Evolutionary conservation across 2,113 vertebrate species (phyloP).

Genomic region (Corythaeola cristata): DNA sequence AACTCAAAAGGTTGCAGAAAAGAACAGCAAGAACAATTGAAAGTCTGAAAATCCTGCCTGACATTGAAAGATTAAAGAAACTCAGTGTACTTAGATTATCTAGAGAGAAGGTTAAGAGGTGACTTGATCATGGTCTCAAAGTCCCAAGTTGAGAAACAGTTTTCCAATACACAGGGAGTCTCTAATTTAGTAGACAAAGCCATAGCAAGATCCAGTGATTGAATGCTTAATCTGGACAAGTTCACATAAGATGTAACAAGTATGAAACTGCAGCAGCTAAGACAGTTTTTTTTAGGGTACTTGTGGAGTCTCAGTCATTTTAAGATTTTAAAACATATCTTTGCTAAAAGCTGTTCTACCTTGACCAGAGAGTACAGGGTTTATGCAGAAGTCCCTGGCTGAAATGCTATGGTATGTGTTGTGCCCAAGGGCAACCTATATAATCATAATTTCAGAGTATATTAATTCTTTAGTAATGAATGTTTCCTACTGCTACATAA

Average conservation of each 20-base stretch:
- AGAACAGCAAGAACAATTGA: slow-evolving; percentile 22
- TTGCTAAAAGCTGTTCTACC: not conserved
- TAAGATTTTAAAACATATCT: not conserved
- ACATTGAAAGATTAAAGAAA: slow-evolving; percentile 29
- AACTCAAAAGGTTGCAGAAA: not conserved
- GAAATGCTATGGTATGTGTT: not conserved
- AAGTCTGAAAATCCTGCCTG: slow-evolving; percentile 42
- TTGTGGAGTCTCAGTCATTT: not conserved
- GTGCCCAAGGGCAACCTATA: not conserved
- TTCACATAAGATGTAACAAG: not conserved
- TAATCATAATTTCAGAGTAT: not conserved
- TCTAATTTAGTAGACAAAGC: not conserved
- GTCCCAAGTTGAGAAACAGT: not conserved
- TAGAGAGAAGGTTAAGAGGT: slow-evolving; percentile 38
- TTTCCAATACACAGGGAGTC: not conserved
- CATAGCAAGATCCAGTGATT: not conserved
- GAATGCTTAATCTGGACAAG: not conserved
- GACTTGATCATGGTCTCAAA: not conserved
- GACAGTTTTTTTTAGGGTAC: not conserved
- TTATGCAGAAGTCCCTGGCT: not conserved
- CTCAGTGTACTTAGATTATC: slow-evolving; percentile 14
- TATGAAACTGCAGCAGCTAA: not conserved
- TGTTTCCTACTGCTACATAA: not conserved
- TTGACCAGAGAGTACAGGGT: not conserved
- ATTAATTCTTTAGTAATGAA: not conserved